Base-by-base conservation (phyloP, 2,797 vertebrate species). In the Rhinatrema bivittatum region DNA sequence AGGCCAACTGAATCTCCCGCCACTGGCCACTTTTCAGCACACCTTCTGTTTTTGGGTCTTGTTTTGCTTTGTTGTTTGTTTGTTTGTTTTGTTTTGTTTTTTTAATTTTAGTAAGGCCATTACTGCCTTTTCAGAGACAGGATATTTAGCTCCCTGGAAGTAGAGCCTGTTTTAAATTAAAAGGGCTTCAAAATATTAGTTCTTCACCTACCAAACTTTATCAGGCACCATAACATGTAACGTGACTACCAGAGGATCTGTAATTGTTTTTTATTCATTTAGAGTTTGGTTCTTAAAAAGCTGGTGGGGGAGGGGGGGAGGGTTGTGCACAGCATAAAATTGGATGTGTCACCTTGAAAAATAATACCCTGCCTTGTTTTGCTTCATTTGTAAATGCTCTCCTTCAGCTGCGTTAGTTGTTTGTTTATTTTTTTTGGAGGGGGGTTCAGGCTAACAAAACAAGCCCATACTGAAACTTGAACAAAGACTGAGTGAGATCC, bases 1-100 rank as follows among this genome's bases (percentile, higher is more conserved):
- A 85, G 56, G 85, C 85, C 56, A 82, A 87, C 78, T 90, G 82
- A 89, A 70, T 63, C 53, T 50, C 44, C 51, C n/a, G 1, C 34
- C n/a, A 23, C 64, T 30, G 58, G 52, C 52, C 60, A 67, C 53
- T 54, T n/a, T 73, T 60, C 65, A 36, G 41, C 64, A 47, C 64
- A 45, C 37, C 46, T 54, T 44, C 39, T 20, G 5, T 15, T 13
- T 28, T 18, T n/a, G n/a, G 9, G 39, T 20, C 24, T 20, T 15
- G 17, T 35, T 17, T 25, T 39, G 40, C 25, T 29, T 29, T n/a
- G 29, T 16, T 18, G 57, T 49, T 29, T 29, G n/a, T 29, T 16
- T 18, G 57, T 49, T 64, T 54, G 55, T 11, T 13, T 45, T 22
- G 45, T 9, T 19, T 58, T 42, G 22, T 67, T 24, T 36, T 21